Conservation (phyloP, 2,113 vertebrate genomes). For the Podarcis cretensis region DNA sequence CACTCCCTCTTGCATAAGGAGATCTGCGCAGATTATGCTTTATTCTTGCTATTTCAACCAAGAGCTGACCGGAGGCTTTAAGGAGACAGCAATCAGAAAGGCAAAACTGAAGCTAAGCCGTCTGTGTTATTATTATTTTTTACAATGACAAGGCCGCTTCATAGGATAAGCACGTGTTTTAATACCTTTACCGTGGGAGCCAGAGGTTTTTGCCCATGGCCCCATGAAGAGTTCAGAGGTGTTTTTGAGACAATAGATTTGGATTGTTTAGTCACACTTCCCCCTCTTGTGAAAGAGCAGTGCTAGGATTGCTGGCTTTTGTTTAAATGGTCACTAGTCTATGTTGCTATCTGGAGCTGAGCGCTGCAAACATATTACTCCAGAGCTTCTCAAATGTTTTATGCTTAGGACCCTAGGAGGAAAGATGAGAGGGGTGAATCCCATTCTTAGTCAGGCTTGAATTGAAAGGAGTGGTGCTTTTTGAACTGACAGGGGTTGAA, state of each 20-base stretch:
- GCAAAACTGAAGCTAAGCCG: not conserved
- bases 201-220: not conserved
- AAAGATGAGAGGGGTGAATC: too few relatives aligned
- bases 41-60: accelerated
- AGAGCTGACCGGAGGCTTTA: accelerated
- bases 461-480: too few relatives aligned
- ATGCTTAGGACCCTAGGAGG: too few relatives aligned
- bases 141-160: not conserved
- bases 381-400: not conserved
- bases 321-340: not conserved
- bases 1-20: constrained; percentile 10
- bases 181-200: not conserved
- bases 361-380: not conserved
- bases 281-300: too few relatives aligned
- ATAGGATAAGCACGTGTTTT: not conserved
- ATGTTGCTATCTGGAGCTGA: too few relatives aligned
- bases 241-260: not conserved
- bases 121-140: not conserved
- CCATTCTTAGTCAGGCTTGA: too few relatives aligned
- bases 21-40: not conserved
- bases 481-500: too few relatives aligned
- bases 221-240: not conserved
- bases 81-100: accelerated
- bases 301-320: not conserved
- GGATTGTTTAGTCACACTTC: not conserved